Evolutionary conservation across 2,888 invertebrate species (phyloP).

Genomic region (Gymnoscelis rufifasciata): DNA sequence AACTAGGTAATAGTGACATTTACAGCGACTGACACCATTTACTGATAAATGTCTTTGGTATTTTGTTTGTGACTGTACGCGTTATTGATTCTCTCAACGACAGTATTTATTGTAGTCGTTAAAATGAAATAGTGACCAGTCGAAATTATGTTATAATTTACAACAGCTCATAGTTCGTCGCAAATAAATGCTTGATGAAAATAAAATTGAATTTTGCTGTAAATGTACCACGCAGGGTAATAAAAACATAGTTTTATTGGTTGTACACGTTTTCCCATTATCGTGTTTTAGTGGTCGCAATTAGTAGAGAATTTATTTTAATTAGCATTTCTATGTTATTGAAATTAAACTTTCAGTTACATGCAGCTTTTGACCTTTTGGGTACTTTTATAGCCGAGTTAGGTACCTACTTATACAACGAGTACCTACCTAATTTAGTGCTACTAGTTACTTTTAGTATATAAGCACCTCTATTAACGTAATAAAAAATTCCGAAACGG

Average conservation of each 20-base stretch:
- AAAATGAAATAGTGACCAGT: slow-evolving; percentile 54
- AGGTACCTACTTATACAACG: no score
- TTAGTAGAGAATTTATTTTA: slow-evolving; percentile 20
- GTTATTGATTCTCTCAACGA: slow-evolving; percentile 41
- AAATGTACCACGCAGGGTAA: slow-evolving; percentile 57
- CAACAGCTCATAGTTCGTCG: slow-evolving; percentile 50
- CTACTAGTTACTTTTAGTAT: no score
- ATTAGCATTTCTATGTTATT: not conserved
- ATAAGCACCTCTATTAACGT: no score
- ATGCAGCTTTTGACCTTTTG: no score
- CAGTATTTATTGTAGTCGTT: slow-evolving; percentile 47
- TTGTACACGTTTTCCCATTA: slow-evolving; percentile 42
- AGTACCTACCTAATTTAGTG: no score
- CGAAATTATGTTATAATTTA: slow-evolving; percentile 70
- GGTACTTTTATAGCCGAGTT: no score
- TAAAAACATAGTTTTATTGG: slow-evolving; percentile 64
- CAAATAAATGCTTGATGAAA: slow-evolving; percentile 66
- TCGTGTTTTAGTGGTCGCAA: slow-evolving; percentile 31
- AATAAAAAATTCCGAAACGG: no score
- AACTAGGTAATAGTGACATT: slow-evolving; percentile 13
- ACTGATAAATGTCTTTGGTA: slow-evolving; percentile 18
- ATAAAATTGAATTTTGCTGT: slow-evolving; percentile 52
- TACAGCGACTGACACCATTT: slow-evolving; percentile 16
- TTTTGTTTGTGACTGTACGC: slow-evolving; percentile 21
- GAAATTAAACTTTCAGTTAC: no score